Conservation (phyloP, 1,140 invertebrate genomes). For the Sarcophaga peregrina region DNA sequence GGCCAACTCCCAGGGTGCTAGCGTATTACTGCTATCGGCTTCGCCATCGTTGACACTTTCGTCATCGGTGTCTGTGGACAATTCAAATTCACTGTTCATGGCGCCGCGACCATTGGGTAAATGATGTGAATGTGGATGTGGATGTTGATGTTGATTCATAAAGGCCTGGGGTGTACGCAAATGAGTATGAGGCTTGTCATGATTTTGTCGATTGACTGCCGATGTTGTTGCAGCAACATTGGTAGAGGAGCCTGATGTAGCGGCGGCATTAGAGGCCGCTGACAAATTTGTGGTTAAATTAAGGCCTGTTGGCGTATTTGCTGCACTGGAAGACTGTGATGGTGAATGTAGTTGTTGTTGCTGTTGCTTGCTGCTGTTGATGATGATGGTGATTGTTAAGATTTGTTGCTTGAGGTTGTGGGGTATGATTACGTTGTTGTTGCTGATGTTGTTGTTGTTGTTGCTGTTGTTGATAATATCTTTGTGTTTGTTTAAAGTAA, state of each 20-base stretch:
- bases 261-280: slow-evolving; percentile 29
- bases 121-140: slow-evolving; percentile 38
- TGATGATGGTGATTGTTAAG: slow-evolving; percentile 45
- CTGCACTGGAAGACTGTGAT: slow-evolving; percentile 60
- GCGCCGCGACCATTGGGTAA: slow-evolving; percentile 51
- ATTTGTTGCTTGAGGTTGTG: slow-evolving; percentile 3
- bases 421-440: slow-evolving; percentile 35
- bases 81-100: slow-evolving; percentile 71
- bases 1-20: slow-evolving; percentile 62
- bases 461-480: slow-evolving; percentile 40
- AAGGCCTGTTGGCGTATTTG: slow-evolving; percentile 49
- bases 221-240: slow-evolving; percentile 42
- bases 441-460: slow-evolving; percentile 43
- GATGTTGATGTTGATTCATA: slow-evolving; percentile 10
- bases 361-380: slow-evolving; percentile 44
- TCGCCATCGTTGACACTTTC: slow-evolving; percentile 65
- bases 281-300: slow-evolving; percentile 57
- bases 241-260: slow-evolving; percentile 19
- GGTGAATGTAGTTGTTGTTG: slow-evolving; percentile 53
- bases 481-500: slow-evolving; percentile 43
- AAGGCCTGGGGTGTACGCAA: slow-evolving; percentile 5
- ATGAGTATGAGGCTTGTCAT: slow-evolving; percentile 14
- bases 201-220: slow-evolving; percentile 38
- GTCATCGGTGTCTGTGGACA: slow-evolving; percentile 73
- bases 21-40: slow-evolving; percentile 64